Base-by-base conservation (phyloP, 2,113 vertebrate species). In the Scortum barcoo region DNA sequence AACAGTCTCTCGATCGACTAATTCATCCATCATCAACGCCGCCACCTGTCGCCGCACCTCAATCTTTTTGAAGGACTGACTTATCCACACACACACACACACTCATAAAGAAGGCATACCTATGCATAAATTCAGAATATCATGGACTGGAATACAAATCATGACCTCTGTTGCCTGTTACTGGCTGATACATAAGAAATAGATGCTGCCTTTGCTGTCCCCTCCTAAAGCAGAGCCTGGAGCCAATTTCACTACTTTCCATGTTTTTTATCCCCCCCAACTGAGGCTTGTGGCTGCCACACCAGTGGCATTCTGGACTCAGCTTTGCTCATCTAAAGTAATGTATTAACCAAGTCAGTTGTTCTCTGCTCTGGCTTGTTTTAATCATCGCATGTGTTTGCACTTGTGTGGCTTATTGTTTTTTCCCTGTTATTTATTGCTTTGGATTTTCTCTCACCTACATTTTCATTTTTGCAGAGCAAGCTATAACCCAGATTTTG, bases 131-230 rank as follows among this genome's bases (percentile, higher is more conserved):
- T 81, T 83, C 69, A 78, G 74, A 22, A 70, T 54, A 42, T 67
- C 42, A 19, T 51, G 36, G 87, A 51, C n/a, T 9, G 19, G 90
- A 91, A 93, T 92, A 89, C 81, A 83, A 91, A 92, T 85, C 22
- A 33, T 77, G 90, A 92, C 91, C 90, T 87, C n/a, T 19, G 72
- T 69, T 79, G 72, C 51, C 74, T 78, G 81, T 83, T 74, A 40
- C 16, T 0, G 6, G 26, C 70, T 72, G 87, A 90, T 88, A 87
- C 84, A 79, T 58, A 85, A 65, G 33, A 86, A 90, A 78, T 50
- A 80, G 80, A 87, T 83, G 63, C n/a, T 78, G 63, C 50, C 24
- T 70, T 58, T 72, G 19, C 40, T n/a, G 61, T 76, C 28, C 44
- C 17, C n/a, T 54, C 66, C 57, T 62, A 36, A 87, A 80, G 56